These are phyloP conservation scores for Eupeodes corollae DNA, from an alignment of 1,140 invertebrate species.

Conservation along the genomic window DNA sequence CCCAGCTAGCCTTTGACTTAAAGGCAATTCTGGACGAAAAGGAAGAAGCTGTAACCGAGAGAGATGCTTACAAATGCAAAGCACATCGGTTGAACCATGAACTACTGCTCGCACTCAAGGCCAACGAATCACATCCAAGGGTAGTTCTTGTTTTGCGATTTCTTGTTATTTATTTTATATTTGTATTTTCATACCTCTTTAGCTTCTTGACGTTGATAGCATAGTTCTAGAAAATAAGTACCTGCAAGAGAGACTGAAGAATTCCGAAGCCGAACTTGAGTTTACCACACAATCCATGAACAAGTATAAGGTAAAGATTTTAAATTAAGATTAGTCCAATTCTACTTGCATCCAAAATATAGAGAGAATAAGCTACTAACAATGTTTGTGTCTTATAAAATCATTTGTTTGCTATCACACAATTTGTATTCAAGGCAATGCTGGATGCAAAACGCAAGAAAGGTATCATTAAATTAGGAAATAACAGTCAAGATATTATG, in stretches of 20 bases:
- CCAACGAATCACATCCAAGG: conserved; percentile 35
- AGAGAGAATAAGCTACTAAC: not conserved
- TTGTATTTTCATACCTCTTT: conserved; percentile 12
- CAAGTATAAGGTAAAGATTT: conserved; percentile 54
- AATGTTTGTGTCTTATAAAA: not conserved
- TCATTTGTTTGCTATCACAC: not conserved
- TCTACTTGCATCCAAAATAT: not conserved
- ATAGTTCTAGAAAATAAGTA: conserved; percentile 74
- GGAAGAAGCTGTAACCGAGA: conserved; percentile 67
- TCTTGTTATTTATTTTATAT: not conserved
- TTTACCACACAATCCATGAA: conserved; percentile 55
- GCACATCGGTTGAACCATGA: conserved; percentile 73
- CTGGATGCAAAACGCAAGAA: conserved; percentile 48
- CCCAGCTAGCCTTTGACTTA: conserved; percentile 48
- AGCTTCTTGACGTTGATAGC: conserved; percentile 68
- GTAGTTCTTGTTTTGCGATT: conserved; percentile 3
- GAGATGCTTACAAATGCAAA: conserved; percentile 77
- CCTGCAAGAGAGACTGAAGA: conserved; percentile 68
- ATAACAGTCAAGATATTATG: conserved; percentile 44
- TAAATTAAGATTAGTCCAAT: conserved; percentile 1
- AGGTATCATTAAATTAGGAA: conserved; percentile 48
- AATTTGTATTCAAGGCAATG: conserved; percentile 39
- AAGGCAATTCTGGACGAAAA: conserved; percentile 73
- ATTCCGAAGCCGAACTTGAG: conserved; percentile 68
- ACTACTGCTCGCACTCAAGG: conserved; percentile 59